A percentile compares a stretch with the other conserved stretches of the same genome.
Evolutionary conservation across 2,797 vertebrate species (phyloP).

Genomic region (Delichon dasypus): DNA sequence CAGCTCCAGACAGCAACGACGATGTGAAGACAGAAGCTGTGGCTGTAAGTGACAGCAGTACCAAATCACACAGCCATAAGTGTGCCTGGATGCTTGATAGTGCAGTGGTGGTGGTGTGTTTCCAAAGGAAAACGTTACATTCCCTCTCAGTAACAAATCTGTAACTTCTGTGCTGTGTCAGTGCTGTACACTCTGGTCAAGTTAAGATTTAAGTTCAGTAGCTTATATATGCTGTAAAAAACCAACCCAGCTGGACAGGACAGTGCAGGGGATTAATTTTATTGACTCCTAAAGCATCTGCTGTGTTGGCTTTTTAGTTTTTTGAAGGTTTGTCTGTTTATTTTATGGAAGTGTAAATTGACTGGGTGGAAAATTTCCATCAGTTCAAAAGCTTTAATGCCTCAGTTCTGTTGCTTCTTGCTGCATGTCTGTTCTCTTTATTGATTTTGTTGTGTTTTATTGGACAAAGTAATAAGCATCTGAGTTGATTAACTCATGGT

Average conservation of each 20-base stretch:
- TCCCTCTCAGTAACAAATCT: neutral
- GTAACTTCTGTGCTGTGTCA: neutral
- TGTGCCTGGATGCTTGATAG: neutral
- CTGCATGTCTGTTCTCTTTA: neutral
- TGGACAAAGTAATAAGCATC: neutral
- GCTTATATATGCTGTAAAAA: neutral
- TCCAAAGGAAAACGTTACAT: neutral
- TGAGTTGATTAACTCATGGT: neutral
- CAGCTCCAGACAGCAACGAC: constrained; percentile 88
- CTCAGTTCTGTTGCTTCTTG: neutral
- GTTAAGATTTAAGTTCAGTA: neutral
- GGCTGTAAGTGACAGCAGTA: constrained; percentile 78
- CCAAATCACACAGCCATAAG: neutral
- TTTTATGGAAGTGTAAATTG: neutral
- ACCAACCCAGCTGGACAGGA: neutral
- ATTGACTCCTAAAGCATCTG: neutral
- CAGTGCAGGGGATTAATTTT: neutral
- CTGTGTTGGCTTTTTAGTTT: neutral
- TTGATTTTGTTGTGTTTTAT: neutral
- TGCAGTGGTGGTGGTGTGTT: neutral
- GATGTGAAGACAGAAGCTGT: constrained; percentile 89
- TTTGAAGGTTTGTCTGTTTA: neutral
- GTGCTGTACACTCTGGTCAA: neutral
- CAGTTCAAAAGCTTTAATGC: neutral
- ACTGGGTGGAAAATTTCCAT: neutral